These are phyloP conservation scores for Diogma glabrata DNA, from an alignment of 2,888 invertebrate genomes.

Conservation along the genomic window DNA sequence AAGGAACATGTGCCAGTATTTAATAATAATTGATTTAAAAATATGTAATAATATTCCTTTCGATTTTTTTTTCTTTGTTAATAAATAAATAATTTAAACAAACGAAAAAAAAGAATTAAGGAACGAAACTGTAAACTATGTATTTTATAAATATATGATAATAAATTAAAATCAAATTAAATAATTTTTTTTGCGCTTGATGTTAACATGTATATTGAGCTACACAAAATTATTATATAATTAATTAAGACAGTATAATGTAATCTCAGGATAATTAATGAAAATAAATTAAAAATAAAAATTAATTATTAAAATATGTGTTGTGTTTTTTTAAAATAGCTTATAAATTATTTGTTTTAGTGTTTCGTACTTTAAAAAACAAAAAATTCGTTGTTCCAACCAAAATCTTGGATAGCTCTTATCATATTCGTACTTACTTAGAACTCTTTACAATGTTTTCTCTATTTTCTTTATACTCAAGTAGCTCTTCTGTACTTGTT, in stretches of 20 bases:
- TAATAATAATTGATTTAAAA: background rate
- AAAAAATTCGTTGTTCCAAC: no score
- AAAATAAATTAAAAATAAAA: slow-evolving; percentile 3
- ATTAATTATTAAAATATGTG: no score
- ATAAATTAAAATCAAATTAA: slow-evolving; percentile 6
- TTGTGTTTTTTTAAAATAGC: no score
- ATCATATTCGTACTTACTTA: no score
- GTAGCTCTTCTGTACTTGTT: no score
- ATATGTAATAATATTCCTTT: background rate
- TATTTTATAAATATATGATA: slow-evolving; percentile 9
- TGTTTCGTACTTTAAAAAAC: no score
- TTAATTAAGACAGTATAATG: slow-evolving; percentile 10
- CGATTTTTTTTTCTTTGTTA: background rate
- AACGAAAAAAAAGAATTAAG: slow-evolving; percentile 4
- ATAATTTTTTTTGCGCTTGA: slow-evolving; percentile 7
- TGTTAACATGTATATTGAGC: background rate
- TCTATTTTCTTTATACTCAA: no score
- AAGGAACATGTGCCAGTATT: slow-evolving; percentile 11
- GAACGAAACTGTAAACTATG: slow-evolving; percentile 6
- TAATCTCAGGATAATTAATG: slow-evolving; percentile 11
- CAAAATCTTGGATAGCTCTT: no score
- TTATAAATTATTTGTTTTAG: no score
- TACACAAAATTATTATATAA: background rate
- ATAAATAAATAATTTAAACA: slow-evolving; percentile 3
- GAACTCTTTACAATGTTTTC: no score